Conservation (phyloP, 2,888 invertebrate species). For the Drosophila rubida region DNA sequence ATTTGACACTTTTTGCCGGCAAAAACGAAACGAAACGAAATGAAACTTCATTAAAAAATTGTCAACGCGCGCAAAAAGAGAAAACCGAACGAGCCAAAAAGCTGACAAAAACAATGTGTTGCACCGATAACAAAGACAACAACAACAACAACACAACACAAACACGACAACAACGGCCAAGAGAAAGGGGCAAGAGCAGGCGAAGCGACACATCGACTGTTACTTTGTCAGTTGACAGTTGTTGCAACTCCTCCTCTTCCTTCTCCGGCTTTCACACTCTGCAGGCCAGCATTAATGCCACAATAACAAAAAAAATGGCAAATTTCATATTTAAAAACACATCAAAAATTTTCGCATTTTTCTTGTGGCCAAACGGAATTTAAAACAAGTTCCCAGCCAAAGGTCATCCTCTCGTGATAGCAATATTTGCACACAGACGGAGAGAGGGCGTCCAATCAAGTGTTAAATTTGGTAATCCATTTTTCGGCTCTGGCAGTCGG, state of each 20-base stretch:
- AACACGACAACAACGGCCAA: too few relatives aligned
- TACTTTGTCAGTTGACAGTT: constrained; percentile 54
- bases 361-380: constrained; percentile 20
- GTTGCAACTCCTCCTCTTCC: constrained; percentile 23
- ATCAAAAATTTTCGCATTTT: constrained; percentile 24
- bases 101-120: constrained; percentile 65
- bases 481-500: constrained; percentile 17
- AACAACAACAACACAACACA: not conserved
- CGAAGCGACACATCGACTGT: constrained; percentile 14
- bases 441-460: constrained; percentile 53
- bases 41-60: constrained; percentile 77
- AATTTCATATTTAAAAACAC: constrained; percentile 39
- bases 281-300: constrained; percentile 35
- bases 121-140: constrained; percentile 46
- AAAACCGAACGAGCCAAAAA: constrained; percentile 40
- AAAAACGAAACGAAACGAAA: constrained; percentile 43
- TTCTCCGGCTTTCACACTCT: constrained; percentile 51
- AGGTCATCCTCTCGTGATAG: constrained; percentile 1
- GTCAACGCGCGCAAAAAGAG: constrained; percentile 59
- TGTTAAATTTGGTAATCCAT: constrained; percentile 74
- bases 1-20: constrained; percentile 76
- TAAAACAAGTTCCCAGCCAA: constrained; percentile 22
- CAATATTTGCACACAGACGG: not conserved
- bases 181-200: not conserved
- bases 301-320: constrained; percentile 33